Conservation (phyloP, 2,888 invertebrate genomes). For the Polydrusus pterygomalis region DNA sequence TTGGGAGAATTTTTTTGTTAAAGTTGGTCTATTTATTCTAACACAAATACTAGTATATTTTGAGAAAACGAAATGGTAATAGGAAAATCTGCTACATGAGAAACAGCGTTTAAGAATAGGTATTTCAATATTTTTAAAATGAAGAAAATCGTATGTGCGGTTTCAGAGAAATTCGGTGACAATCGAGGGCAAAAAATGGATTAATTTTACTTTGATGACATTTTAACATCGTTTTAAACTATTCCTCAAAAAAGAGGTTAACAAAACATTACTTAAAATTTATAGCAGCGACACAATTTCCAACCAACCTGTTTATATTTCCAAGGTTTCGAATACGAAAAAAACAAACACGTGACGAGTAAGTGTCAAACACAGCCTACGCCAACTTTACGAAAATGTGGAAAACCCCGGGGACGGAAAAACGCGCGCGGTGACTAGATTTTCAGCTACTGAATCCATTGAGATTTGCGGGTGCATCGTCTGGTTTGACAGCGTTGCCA, state of each 20-base stretch:
- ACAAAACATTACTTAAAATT: neutral
- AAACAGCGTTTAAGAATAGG: too few relatives aligned
- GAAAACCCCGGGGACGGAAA: conserved; percentile 9
- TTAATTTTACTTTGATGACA: too few relatives aligned
- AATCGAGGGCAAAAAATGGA: too few relatives aligned
- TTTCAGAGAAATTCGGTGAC: too few relatives aligned
- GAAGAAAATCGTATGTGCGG: too few relatives aligned
- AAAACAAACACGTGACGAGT: conserved; percentile 28
- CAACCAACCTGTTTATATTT: conserved; percentile 32
- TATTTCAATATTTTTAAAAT: too few relatives aligned
- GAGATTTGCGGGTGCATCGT: conserved; percentile 47
- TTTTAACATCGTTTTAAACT: too few relatives aligned
- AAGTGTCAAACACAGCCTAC: conserved; percentile 15
- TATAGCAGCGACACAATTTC: neutral
- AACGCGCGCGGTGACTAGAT: conserved; percentile 31
- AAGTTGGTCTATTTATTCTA: too few relatives aligned
- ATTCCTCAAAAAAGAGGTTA: neutral
- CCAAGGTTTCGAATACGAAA: conserved; percentile 23
- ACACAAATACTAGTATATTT: too few relatives aligned
- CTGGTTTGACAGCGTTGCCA: conserved; percentile 40
- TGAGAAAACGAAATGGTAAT: too few relatives aligned
- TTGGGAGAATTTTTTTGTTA: too few relatives aligned
- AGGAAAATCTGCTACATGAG: too few relatives aligned
- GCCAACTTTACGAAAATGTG: conserved; percentile 25
- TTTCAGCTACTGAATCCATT: conserved; percentile 45